Percentiles rank a stretch among this genome's conserved stretches.
Conservation (phyloP, 2,113 vertebrate genomes). For the Muntiacus reevesi region DNA sequence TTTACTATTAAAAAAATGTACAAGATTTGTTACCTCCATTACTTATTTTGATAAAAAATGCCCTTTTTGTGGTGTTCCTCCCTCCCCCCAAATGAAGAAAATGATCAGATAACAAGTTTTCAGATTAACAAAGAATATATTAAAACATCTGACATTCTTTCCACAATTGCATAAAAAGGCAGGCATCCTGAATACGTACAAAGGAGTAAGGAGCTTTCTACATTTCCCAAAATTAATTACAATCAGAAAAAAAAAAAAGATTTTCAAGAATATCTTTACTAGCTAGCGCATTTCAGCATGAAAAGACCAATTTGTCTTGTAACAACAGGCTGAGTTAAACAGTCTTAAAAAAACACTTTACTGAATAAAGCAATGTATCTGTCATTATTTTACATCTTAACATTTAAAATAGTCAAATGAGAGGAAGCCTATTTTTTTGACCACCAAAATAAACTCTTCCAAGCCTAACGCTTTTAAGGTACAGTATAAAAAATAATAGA, state of each 20-base stretch:
- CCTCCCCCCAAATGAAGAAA: conserved; percentile 58
- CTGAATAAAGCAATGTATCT: conserved; percentile 75
- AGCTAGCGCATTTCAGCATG: conserved; percentile 63
- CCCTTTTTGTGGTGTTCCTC: not conserved
- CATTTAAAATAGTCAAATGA: conserved; percentile 82
- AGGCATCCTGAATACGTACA: conserved; percentile 70
- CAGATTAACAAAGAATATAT: conserved; percentile 78
- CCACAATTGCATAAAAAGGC: conserved; percentile 69
- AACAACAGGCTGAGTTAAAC: conserved; percentile 76
- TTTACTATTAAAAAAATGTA: conserved; percentile 32
- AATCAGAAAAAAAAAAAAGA: conserved; percentile 61
- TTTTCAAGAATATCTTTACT: conserved; percentile 71
- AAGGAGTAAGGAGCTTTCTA: conserved; percentile 68
- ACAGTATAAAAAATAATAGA: conserved; percentile 84
- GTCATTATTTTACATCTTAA: conserved; percentile 79
- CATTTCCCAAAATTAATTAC: conserved; percentile 72
- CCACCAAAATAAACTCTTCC: conserved; percentile 84
- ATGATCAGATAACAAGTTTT: conserved; percentile 69
- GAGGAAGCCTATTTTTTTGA: conserved; percentile 78
- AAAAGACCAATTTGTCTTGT: conserved; percentile 66
- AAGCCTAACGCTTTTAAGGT: conserved; percentile 76
- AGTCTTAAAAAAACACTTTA: conserved; percentile 76
- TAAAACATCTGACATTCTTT: conserved; percentile 81
- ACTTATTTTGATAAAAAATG: conserved; percentile 52
- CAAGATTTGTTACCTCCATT: conserved; percentile 47